Conservation (phyloP, 2,888 invertebrate genomes). For the Callosobruchus maculatus region DNA sequence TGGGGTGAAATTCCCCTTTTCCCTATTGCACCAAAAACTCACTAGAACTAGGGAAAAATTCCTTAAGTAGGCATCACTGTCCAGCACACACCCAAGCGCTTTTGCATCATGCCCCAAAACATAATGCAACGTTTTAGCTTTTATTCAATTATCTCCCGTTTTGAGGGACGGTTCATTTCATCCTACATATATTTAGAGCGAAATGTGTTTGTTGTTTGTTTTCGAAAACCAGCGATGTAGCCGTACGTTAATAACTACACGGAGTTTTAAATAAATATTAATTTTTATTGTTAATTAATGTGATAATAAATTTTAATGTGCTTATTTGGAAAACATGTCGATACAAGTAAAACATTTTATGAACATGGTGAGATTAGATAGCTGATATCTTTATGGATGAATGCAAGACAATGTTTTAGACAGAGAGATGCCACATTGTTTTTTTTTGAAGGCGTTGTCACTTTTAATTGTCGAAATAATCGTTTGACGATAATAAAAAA, state of each 20-base stretch:
- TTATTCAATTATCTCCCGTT: background rate
- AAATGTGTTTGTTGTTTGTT: background rate
- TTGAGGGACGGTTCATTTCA: background rate
- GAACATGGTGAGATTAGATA: too few species aligned
- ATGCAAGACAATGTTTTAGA: too few species aligned
- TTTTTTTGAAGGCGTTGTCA: too few species aligned
- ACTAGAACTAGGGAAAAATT: too few species aligned
- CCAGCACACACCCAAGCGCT: background rate
- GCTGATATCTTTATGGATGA: too few species aligned
- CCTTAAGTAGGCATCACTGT: too few species aligned
- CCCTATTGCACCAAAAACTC: too few species aligned
- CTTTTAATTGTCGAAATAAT: too few species aligned
- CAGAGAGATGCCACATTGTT: too few species aligned
- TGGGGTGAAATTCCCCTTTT: too few species aligned
- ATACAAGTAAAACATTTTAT: background rate
- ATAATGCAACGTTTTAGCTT: background rate
- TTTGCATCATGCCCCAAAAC: background rate
- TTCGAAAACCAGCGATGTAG: too few species aligned
- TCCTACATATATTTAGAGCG: background rate
- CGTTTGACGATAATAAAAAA: too few species aligned
- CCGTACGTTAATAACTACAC: background rate
- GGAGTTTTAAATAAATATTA: background rate
- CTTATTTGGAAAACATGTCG: background rate
- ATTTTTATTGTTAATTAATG: background rate
- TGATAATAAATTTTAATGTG: background rate